Evolutionary conservation across 2,797 vertebrate species (phyloP), one percentile per base, ranked within the genome.

Genomic region (Triplophysa bombifrons): DNA sequence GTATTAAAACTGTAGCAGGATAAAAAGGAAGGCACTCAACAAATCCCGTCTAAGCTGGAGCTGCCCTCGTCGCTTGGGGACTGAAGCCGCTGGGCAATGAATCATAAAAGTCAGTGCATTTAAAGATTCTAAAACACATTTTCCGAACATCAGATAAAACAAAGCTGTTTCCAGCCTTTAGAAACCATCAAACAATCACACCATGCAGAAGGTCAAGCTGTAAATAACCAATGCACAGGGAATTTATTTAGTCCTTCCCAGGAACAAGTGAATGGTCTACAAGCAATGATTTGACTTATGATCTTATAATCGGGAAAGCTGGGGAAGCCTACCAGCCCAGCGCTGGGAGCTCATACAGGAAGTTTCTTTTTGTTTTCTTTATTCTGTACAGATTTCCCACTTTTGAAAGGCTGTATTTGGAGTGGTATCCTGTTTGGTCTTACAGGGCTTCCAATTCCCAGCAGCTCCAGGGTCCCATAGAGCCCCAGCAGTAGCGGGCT

Each of bases 361-460:
- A 82, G 72, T 60, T 22, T 74, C 44, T 66, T 82, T 82, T 85
- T 84, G 78, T 82, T 80, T 76, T 75, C 25, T 72, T 68, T 38
- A 81, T 74, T 79, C 69, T 1, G 41, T 73, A 64, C 34, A 71
- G 80, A 82, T 83, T 86, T 80, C 80, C 82, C 83, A 85, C 80
- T 70, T 85, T 78, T 74, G 53, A 80, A 76, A 22, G 68, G 44
- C 56, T 67, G 41, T 22, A 77, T 84, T 87, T 76, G 80, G 75
- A 87, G 80, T 60, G 66, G 63, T 74, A 85, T 87, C 85, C 85
- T 87, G 85, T 87, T 85, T 87, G 84, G 78, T 50, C 78, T 70
- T 63, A 51, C 12, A 34, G 75, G 70, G 76, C 27, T 79, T 80
- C 72, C 1, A 72, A 56, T 76, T 84, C 80, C 76, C 84, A 83